Base-by-base conservation (phyloP, 37 sponge, comb jelly and placozoan species). In the Chondrosia reniformis region DNA sequence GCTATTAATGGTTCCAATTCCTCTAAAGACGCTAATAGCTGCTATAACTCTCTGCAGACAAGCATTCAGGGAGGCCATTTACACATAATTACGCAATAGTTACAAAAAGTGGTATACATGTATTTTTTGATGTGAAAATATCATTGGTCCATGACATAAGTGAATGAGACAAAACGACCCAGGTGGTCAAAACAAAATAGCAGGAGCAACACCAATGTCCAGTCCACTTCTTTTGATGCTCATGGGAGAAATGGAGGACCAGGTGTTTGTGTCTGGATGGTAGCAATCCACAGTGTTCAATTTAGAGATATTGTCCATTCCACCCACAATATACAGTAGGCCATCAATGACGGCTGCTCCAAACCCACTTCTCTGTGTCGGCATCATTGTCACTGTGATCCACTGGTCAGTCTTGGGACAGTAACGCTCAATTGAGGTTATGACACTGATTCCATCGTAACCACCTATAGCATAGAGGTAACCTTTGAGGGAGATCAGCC, bases 401-500 rank as follows among this genome's bases (percentile, higher is more conserved):
- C 89, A 88, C 40, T 80, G 43, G 7, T 80, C 41, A 3, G 84
- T 46, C 9, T 43, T 28, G 4, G 84, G 89, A 54, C 80, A 27
- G 63, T 79, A 88, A 25, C 72, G 38, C 43, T 69, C 72, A 31
- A 69, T 25, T 9, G 8, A 22, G 37, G 37, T 69, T 21, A 69
- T 34, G 2, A 40, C 15, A 37, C n/a, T 34, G 2, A 17, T 69
- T 3, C 89, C 89, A 46, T 88, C 89, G 67, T 88, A 88, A 0
- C 89, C 89, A 28, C 89, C 89, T 0, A 88, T 39, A 8, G 89
- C 84, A 80, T 84, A 88, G 32, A 88, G 81, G 63, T 39, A 77
- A 2, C 81, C 81, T 55, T 80, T 88, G 49, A 88, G 80, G 7
- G 89, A 72, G 42, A 88, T 81, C 33, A 88, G 67, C 7, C 80